Conservation (phyloP, 2,797 vertebrate genomes). For the Crax fasciolata region DNA sequence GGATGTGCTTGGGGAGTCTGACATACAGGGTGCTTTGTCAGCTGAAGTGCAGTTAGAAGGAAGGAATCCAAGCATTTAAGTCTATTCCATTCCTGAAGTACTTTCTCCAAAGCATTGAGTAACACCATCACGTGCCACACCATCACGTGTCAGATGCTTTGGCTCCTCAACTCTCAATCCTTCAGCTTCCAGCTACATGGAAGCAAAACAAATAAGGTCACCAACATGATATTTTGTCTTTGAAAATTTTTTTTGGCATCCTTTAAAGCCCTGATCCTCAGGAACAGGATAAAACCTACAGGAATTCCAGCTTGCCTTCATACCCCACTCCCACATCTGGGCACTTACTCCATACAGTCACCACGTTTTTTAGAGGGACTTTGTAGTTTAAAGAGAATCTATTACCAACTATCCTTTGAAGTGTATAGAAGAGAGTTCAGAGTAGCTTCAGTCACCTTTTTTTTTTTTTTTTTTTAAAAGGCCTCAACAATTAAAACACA, state of each 20-base stretch:
- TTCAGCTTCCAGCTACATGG: background rate
- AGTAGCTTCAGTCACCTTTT: background rate
- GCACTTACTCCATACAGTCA: accelerated
- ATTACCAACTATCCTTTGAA: background rate
- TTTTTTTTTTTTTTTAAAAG: background rate
- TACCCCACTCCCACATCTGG: accelerated
- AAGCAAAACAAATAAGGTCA: background rate
- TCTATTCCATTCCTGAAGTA: background rate
- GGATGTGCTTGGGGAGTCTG: background rate
- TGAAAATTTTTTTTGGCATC: accelerated
- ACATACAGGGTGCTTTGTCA: accelerated
- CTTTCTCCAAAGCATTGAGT: background rate
- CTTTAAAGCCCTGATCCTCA: background rate
- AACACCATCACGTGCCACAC: too few species aligned
- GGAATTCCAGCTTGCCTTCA: accelerated
- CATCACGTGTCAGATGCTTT: background rate
- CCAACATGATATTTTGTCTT: background rate
- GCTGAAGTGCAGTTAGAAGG: background rate
- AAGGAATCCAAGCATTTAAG: background rate
- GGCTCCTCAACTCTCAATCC: background rate
- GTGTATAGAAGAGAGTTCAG: accelerated
- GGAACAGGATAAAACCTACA: accelerated
- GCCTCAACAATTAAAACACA: background rate
- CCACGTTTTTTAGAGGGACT: background rate
- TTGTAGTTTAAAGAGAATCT: background rate